Conservation (phyloP, 1,140 invertebrate species). For the Drosophila biarmipes region DNA sequence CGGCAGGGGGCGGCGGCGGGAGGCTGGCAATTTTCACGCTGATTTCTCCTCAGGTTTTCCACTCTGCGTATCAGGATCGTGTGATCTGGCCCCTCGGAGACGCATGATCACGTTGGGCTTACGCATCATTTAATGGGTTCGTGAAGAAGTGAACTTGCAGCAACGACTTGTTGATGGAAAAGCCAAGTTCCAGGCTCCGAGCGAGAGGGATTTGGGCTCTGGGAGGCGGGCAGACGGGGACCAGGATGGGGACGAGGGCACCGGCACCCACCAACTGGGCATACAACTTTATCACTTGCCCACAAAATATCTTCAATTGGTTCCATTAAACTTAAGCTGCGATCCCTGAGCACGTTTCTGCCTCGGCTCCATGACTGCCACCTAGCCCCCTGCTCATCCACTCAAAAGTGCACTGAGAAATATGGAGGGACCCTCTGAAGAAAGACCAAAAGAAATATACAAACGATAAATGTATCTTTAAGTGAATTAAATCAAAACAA, state of each 20-base stretch:
- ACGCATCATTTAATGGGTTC: slow-evolving; percentile 80
- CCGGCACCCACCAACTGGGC: slow-evolving; percentile 68
- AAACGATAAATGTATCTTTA: too few species aligned
- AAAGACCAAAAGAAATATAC: background rate
- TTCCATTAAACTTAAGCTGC: slow-evolving; percentile 81
- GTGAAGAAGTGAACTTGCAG: slow-evolving; percentile 40
- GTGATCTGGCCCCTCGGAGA: slow-evolving; percentile 54
- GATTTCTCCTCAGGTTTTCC: slow-evolving; percentile 29
- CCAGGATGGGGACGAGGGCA: slow-evolving; percentile 20
- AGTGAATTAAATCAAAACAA: too few species aligned
- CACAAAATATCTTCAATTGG: slow-evolving; percentile 83
- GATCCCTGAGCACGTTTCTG: slow-evolving; percentile 59
- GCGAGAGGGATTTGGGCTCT: background rate
- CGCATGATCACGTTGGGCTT: slow-evolving; percentile 74
- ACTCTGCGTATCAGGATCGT: slow-evolving; percentile 65
- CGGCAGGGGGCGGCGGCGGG: background rate
- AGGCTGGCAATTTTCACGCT: slow-evolving; percentile 58
- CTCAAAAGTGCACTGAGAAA: background rate
- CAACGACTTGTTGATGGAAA: slow-evolving; percentile 71
- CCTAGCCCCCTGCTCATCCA: slow-evolving; percentile 2
- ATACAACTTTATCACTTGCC: slow-evolving; percentile 82
- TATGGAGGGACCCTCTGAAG: background rate
- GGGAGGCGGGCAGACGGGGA: too few species aligned
- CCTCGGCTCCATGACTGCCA: slow-evolving; percentile 37
- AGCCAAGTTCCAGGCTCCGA: slow-evolving; percentile 7